A percentile compares a stretch with the other conserved stretches of the same genome.
These are phyloP conservation scores for Electrophaes corylata DNA, from an alignment of 2,888 invertebrate species.

Conservation along the genomic window DNA sequence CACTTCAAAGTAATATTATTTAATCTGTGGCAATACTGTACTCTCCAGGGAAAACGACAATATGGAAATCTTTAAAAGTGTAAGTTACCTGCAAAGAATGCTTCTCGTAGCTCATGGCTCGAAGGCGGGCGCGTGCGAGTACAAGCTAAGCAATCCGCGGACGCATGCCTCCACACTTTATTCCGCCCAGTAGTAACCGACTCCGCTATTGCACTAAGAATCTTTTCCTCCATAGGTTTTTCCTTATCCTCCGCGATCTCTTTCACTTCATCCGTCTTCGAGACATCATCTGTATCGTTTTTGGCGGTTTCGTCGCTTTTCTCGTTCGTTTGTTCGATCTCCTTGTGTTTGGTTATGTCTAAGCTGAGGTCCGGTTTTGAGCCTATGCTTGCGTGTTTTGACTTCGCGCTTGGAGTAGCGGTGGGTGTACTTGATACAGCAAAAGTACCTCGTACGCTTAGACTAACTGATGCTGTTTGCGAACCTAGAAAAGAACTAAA, in stretches of 20 bases:
- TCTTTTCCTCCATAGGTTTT: constrained; percentile 29
- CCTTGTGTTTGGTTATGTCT: constrained; percentile 47
- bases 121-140: constrained; percentile 71
- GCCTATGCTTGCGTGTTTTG: constrained; percentile 30
- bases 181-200: constrained; percentile 29
- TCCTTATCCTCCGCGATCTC: constrained; percentile 29
- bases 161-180: constrained; percentile 61
- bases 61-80: background rate
- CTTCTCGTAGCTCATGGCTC: constrained; percentile 74
- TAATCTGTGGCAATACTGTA: no score
- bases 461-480: constrained; percentile 30
- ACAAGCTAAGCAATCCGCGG: constrained; percentile 70
- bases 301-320: constrained; percentile 34
- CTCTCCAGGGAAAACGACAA: no score
- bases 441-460: constrained; percentile 31
- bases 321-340: constrained; percentile 37
- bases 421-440: constrained; percentile 28
- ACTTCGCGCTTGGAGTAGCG: constrained; percentile 32
- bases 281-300: constrained; percentile 36
- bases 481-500: constrained; percentile 26
- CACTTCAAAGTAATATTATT: no score
- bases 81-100: constrained; percentile 72
- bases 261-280: constrained; percentile 36
- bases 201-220: constrained; percentile 29
- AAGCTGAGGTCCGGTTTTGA: constrained; percentile 33